Evolutionary conservation across 2,888 invertebrate species (phyloP).

Genomic region (Oscheius sp.): DNA sequence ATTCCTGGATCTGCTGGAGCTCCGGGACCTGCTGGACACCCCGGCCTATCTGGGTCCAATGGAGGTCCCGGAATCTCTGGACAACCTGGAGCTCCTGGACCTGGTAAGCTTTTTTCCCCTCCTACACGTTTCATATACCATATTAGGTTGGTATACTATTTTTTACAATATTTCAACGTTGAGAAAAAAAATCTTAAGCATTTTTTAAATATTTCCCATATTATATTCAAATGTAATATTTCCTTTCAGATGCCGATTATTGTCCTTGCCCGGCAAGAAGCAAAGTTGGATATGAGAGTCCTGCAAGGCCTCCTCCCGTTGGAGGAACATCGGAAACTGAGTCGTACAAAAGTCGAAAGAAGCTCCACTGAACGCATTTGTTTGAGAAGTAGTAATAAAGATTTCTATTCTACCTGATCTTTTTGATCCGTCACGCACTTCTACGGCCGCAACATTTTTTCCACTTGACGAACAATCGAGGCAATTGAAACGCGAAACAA

Average conservation of each 20-base stretch:
- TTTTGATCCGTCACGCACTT: too few species aligned
- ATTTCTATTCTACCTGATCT: not conserved
- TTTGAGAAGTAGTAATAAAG: not conserved
- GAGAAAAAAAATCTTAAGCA: too few species aligned
- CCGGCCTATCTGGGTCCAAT: not conserved
- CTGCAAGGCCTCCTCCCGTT: not conserved
- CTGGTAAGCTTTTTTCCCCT: not conserved
- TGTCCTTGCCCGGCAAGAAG: constrained; percentile 11
- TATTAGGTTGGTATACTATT: not conserved
- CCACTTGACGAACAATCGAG: constrained; percentile 1
- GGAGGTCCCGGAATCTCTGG: constrained; percentile 8
- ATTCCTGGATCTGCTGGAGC: not conserved
- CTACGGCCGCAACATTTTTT: constrained; percentile 5
- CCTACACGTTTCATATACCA: too few species aligned
- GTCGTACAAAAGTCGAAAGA: constrained; percentile 16
- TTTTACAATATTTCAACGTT: not conserved
- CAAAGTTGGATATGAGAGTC: not conserved
- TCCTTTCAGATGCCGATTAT: constrained; percentile 5
- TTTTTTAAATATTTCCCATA: too few species aligned
- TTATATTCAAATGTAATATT: too few species aligned
- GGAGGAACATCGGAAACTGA: constrained; percentile 25
- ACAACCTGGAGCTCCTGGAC: constrained; percentile 15
- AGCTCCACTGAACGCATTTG: not conserved
- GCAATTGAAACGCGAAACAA: constrained; percentile 21
- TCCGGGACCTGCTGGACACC: constrained; percentile 1